Conservation (phyloP, 2,113 vertebrate species). For the Hymenochirus boettgeri region DNA sequence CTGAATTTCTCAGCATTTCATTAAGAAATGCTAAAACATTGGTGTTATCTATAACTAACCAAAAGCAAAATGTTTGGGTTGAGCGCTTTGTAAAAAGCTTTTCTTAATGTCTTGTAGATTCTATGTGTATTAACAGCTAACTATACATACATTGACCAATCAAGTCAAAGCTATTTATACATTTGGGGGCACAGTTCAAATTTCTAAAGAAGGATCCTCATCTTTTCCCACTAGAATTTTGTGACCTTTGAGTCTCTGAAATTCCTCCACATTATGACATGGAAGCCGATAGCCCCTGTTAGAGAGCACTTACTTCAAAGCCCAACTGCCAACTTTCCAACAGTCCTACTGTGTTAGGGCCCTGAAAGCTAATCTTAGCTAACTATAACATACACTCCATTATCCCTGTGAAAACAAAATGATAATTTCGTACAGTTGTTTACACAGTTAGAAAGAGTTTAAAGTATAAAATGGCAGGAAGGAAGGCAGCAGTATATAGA, state of each 20-base stretch:
- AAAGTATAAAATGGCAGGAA: constrained; percentile 41
- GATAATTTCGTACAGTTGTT: constrained; percentile 51
- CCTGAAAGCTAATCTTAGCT: constrained; percentile 49
- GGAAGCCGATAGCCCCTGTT: constrained; percentile 52
- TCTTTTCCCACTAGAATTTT: constrained; percentile 52
- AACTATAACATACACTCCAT: constrained; percentile 50
- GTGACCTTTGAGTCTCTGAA: constrained; percentile 50
- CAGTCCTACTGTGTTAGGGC: constrained; percentile 52
- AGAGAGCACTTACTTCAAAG: constrained; percentile 49
- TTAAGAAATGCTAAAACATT: too few species aligned
- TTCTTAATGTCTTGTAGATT: too few species aligned
- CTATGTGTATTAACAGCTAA: too few species aligned
- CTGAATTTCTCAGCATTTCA: too few species aligned
- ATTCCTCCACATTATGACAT: constrained; percentile 47
- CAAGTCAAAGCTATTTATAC: constrained; percentile 30
- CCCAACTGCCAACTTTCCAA: constrained; percentile 50
- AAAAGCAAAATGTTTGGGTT: too few species aligned
- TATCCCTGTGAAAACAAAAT: constrained; percentile 56
- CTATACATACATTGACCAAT: neutral
- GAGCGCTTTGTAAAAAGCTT: too few species aligned
- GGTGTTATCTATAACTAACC: too few species aligned
- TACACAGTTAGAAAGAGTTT: constrained; percentile 45
- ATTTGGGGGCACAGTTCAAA: constrained; percentile 44
- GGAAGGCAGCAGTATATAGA: neutral
- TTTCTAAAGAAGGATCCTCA: constrained; percentile 3